phyloP scores from a whole-genome alignment of 2,888 invertebrate species.

The Drosophila anomelani region DNA sequence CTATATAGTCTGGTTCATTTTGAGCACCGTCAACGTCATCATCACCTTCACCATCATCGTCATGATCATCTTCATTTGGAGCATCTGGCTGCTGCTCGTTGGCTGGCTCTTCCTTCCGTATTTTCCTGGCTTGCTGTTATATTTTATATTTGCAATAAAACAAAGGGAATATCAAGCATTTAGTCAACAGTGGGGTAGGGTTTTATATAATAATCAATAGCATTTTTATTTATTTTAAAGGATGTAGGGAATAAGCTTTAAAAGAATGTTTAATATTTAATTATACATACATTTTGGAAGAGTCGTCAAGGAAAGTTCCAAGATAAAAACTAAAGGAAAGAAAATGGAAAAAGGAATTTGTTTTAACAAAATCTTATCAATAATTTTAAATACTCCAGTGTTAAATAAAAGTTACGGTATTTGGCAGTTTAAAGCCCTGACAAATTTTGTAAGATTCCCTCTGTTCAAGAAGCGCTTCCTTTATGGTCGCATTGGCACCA shows the following conservation, averaged over 20 bases:
- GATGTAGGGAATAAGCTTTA: too few species aligned
- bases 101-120: conserved; percentile 21
- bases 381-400: too few species aligned
- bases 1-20: conserved; percentile 38
- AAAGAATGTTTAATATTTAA: too few species aligned
- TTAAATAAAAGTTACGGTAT: background rate
- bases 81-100: conserved; percentile 44
- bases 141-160: background rate
- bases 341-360: too few species aligned
- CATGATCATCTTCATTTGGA: conserved; percentile 48
- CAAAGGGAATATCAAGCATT: background rate
- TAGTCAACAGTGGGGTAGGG: background rate
- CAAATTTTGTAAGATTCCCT: background rate
- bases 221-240: too few species aligned
- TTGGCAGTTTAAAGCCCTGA: background rate
- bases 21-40: conserved; percentile 14
- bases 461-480: conserved; percentile 5
- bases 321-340: too few species aligned
- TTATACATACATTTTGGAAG: too few species aligned
- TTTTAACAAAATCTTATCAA: background rate
- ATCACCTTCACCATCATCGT: conserved; percentile 39
- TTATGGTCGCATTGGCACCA: conserved; percentile 43
- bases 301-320: too few species aligned
- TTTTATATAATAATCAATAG: background rate
- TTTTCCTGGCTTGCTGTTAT: conserved; percentile 1